These are phyloP conservation scores for Tretioscincus oriximinensis DNA, from an alignment of 2,113 vertebrate species.

Conservation along the genomic window DNA sequence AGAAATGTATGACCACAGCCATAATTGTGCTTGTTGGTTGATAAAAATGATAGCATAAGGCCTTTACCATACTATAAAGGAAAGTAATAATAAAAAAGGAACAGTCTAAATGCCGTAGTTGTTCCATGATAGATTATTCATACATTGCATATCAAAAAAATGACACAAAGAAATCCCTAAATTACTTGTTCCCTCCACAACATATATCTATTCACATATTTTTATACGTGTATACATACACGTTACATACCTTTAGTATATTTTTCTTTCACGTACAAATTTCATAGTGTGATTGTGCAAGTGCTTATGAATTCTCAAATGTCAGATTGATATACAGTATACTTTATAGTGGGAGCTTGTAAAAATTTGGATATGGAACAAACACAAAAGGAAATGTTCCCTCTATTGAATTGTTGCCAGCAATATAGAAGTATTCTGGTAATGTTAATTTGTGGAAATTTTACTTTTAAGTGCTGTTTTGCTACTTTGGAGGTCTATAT, in stretches of 20 bases:
- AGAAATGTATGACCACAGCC: too few species aligned
- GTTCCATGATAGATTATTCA: too few species aligned
- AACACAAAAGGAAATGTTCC: not conserved
- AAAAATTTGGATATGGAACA: not conserved
- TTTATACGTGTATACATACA: not conserved
- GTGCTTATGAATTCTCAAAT: not conserved
- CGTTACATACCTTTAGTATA: not conserved
- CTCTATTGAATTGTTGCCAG: not conserved
- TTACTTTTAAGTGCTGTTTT: not conserved
- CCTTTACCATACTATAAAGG: too few species aligned
- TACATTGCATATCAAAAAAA: not conserved
- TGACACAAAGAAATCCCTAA: not conserved
- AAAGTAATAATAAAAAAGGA: too few species aligned
- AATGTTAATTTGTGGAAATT: not conserved
- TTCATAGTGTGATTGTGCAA: not conserved
- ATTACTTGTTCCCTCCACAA: not conserved
- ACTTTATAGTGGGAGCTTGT: not conserved
- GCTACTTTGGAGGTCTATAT: not conserved
- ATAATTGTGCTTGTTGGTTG: too few species aligned
- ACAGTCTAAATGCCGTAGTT: too few species aligned
- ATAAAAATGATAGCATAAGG: too few species aligned
- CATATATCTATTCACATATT: not conserved
- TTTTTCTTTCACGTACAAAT: not conserved
- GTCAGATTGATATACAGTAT: not conserved
- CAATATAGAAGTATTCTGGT: not conserved